Evolutionary conservation across 1,140 invertebrate species (phyloP).

Genomic region (Drosophila insularis): DNA sequence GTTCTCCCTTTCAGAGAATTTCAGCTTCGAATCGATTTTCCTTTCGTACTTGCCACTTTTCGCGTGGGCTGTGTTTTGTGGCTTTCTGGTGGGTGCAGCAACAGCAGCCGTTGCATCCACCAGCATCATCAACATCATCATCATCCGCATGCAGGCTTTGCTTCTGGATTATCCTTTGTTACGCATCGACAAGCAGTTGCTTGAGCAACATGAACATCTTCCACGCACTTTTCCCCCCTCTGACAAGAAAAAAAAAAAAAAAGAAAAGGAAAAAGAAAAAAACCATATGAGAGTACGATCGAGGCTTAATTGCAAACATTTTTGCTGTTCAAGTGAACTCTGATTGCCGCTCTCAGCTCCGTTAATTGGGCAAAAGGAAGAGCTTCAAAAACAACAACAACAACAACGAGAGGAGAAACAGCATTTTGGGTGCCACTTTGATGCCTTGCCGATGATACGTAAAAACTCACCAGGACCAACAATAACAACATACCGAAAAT

Average conservation of each 20-base stretch:
- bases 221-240: slow-evolving; percentile 46
- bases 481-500: slow-evolving; percentile 58
- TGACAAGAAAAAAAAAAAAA: background rate
- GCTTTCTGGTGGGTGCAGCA: slow-evolving; percentile 64
- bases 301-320: slow-evolving; percentile 70
- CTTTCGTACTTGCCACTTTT: background rate
- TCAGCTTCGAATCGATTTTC: background rate
- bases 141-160: slow-evolving; percentile 22
- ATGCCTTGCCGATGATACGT: slow-evolving; percentile 76
- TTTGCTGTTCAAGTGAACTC: slow-evolving; percentile 73
- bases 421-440: slow-evolving; percentile 68
- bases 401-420: slow-evolving; percentile 51
- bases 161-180: slow-evolving; percentile 76
- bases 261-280: background rate
- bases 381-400: background rate
- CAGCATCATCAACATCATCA: background rate
- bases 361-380: slow-evolving; percentile 43
- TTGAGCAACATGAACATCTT: slow-evolving; percentile 49
- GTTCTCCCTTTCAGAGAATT: slow-evolving; percentile 21
- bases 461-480: slow-evolving; percentile 27
- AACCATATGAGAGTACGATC: slow-evolving; percentile 25
- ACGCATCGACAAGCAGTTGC: slow-evolving; percentile 66
- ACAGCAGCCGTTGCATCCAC: slow-evolving; percentile 12
- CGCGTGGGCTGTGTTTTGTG: slow-evolving; percentile 42
- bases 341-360: slow-evolving; percentile 52